These are phyloP conservation scores for Petrocephalus schoutedeni DNA, from an alignment of 2,797 vertebrate genomes.

Conservation along the genomic window DNA sequence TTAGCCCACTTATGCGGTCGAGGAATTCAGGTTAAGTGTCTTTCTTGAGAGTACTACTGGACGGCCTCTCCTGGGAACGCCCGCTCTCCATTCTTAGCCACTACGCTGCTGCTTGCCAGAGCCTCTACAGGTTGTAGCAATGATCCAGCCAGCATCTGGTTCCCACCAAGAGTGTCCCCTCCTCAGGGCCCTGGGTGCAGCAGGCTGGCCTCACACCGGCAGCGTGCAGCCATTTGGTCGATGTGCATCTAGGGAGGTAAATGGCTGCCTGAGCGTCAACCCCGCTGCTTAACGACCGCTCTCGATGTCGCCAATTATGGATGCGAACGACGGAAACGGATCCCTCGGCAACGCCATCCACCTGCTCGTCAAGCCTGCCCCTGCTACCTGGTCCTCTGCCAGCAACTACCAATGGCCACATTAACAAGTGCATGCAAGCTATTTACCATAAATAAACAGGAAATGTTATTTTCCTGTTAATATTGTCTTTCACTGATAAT, in stretches of 20 bases:
- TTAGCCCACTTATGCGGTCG: neutral
- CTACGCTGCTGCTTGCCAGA: neutral
- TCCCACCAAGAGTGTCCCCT: neutral
- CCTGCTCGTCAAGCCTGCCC: neutral
- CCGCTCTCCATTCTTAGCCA: neutral
- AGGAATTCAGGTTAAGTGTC: slow-evolving; percentile 3
- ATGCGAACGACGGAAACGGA: neutral
- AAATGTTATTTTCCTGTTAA: neutral
- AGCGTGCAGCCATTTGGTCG: neutral
- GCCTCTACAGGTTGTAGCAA: neutral
- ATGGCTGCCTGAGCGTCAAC: neutral
- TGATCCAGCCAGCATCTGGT: neutral
- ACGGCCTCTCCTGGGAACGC: neutral
- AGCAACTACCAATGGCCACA: neutral
- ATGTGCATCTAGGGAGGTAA: neutral
- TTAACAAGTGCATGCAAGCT: neutral
- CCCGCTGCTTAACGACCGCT: neutral
- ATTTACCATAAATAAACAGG: neutral
- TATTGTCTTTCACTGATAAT: neutral
- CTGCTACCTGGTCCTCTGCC: neutral
- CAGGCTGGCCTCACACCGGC: neutral
- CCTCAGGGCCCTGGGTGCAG: neutral
- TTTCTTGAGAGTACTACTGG: neutral
- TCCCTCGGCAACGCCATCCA: neutral
- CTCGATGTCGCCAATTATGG: slow-evolving; percentile 9